Evolutionary conservation across 2,797 vertebrate species (phyloP).

Genomic region (Sciurus vulgaris): DNA sequence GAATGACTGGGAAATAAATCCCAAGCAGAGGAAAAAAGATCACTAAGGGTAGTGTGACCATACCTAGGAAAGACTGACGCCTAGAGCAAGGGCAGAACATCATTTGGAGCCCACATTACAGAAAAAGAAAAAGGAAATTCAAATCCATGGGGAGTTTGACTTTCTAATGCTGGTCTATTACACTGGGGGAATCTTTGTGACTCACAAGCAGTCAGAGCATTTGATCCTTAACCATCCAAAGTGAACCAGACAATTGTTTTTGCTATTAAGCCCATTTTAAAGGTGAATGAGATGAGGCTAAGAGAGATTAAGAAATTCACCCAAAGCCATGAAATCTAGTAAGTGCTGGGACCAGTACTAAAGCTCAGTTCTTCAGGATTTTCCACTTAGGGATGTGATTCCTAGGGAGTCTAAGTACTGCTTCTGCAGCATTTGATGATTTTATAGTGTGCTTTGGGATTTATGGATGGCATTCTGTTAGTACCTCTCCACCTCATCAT

Average conservation of each 20-base stretch:
- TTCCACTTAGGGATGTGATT: conserved; percentile 60
- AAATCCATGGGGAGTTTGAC: background rate
- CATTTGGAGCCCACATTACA: background rate
- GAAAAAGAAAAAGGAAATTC: conserved; percentile 13
- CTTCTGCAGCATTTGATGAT: conserved; percentile 77
- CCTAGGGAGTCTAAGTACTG: conserved; percentile 48
- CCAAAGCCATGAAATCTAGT: conserved; percentile 30
- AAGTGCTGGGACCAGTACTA: background rate
- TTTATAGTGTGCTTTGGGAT: conserved; percentile 79
- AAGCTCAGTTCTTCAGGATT: conserved; percentile 34
- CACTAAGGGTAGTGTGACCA: background rate
- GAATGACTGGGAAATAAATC: background rate
- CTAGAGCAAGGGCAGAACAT: background rate
- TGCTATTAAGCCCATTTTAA: conserved; percentile 2
- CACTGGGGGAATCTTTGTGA: background rate
- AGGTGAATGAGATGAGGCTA: conserved; percentile 53
- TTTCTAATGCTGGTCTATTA: background rate
- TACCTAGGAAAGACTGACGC: background rate
- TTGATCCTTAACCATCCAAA: background rate
- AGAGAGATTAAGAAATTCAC: conserved; percentile 10
- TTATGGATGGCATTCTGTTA: conserved; percentile 78
- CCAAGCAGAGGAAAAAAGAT: background rate
- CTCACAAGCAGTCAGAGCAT: background rate
- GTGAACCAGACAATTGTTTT: background rate
- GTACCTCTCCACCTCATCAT: conserved; percentile 77